A percentile compares a stretch with the other conserved stretches of the same genome.
These are phyloP conservation scores for Drosophila fungiperda DNA, from an alignment of 2,888 invertebrate genomes.

Conservation along the genomic window DNA sequence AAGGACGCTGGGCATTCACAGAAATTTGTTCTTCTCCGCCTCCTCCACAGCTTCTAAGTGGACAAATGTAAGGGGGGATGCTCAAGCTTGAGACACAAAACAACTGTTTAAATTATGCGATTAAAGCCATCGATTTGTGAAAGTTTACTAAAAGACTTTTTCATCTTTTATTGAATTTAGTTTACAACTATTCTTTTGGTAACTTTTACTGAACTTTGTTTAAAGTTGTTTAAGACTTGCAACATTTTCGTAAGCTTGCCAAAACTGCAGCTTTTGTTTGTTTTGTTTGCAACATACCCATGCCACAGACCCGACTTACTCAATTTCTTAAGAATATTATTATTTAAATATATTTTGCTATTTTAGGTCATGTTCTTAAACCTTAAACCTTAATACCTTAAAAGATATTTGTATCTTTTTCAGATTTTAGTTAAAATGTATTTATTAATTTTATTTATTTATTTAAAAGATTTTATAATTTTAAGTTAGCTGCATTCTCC, in stretches of 20 bases:
- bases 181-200: neutral
- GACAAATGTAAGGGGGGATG: neutral
- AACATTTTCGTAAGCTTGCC: neutral
- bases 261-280: neutral
- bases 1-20: slow-evolving; percentile 68
- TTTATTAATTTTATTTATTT: no score
- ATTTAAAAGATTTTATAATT: neutral
- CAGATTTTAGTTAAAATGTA: neutral
- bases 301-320: neutral
- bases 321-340: neutral
- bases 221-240: neutral
- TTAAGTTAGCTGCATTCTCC: neutral
- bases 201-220: neutral
- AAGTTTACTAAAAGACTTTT: slow-evolving; percentile 26
- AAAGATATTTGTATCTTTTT: neutral
- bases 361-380: neutral
- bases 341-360: neutral
- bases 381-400: no score
- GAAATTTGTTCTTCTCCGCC: slow-evolving; percentile 30
- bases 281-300: neutral
- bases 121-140: slow-evolving; percentile 45
- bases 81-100: slow-evolving; percentile 7
- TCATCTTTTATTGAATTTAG: neutral
- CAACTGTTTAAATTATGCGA: slow-evolving; percentile 23
- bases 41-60: neutral